A percentile compares a stretch with the other conserved stretches of the same genome.
Conservation (phyloP, 2,888 invertebrate genomes). For the Drosophila recens region DNA sequence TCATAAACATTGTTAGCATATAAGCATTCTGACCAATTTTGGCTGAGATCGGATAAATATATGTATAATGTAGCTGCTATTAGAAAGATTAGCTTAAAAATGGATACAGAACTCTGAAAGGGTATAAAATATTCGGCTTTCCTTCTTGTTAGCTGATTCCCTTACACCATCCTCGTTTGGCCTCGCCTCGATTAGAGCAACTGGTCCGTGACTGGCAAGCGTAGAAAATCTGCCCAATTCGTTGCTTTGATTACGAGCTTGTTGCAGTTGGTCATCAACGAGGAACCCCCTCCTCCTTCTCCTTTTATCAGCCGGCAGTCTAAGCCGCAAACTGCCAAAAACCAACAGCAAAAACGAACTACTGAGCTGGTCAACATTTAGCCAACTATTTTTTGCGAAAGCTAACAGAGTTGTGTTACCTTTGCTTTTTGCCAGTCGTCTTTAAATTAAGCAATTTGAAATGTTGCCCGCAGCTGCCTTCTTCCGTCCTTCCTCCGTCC, state of each 20-base stretch:
- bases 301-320: background rate
- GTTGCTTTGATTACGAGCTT: slow-evolving; percentile 58
- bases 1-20: too few relatives aligned
- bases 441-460: slow-evolving; percentile 81
- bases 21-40: too few relatives aligned
- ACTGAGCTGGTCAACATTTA: slow-evolving; percentile 68
- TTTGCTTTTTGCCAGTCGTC: slow-evolving; percentile 62
- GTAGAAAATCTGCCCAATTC: slow-evolving; percentile 62
- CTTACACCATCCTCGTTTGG: slow-evolving; percentile 16
- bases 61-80: too few relatives aligned
- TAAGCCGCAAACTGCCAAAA: slow-evolving; percentile 22
- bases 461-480: slow-evolving; percentile 55
- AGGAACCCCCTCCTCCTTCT: slow-evolving; percentile 9
- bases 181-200: background rate
- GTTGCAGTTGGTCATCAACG: slow-evolving; percentile 17
- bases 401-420: slow-evolving; percentile 35
- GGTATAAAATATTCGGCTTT: background rate
- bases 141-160: slow-evolving; percentile 12
- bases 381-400: slow-evolving; percentile 60
- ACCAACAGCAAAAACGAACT: slow-evolving; percentile 33
- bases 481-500: background rate
- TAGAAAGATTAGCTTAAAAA: too few relatives aligned
- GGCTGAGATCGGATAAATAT: too few relatives aligned
- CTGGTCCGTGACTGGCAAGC: slow-evolving; percentile 24
- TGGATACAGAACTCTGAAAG: background rate